These are phyloP conservation scores for Lagorchestes hirsutus DNA, from an alignment of 2,797 vertebrate species.

Conservation along the genomic window DNA sequence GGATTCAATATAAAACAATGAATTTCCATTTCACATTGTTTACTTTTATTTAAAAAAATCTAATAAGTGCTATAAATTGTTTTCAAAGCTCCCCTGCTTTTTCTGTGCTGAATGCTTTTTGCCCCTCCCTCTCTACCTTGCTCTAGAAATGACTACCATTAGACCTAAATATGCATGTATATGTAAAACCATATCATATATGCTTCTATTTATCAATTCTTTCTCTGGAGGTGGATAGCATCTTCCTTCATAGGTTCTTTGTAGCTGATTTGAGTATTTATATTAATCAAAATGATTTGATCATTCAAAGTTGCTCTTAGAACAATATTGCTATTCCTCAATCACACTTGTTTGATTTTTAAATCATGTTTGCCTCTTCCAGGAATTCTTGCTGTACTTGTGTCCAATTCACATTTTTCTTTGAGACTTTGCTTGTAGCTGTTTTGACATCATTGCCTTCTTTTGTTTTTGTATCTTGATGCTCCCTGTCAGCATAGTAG, in stretches of 20 bases:
- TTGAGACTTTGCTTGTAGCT: neutral
- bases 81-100: neutral
- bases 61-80: neutral
- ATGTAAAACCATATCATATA: neutral
- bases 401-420: neutral
- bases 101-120: neutral
- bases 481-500: neutral
- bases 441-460: neutral
- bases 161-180: neutral
- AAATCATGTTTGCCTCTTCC: neutral
- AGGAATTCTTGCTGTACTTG: neutral
- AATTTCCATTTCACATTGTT: neutral
- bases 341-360: neutral
- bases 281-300: neutral
- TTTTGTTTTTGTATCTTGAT: neutral
- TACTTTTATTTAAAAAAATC: neutral
- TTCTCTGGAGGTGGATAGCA: neutral
- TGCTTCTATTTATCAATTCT: neutral
- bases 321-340: neutral
- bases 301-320: neutral
- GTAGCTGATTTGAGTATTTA: neutral
- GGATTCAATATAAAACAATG: neutral
- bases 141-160: neutral
- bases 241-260: neutral
- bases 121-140: neutral